Base-by-base conservation (phyloP, 2,888 invertebrate genomes). In the Hypsopygia costalis region DNA sequence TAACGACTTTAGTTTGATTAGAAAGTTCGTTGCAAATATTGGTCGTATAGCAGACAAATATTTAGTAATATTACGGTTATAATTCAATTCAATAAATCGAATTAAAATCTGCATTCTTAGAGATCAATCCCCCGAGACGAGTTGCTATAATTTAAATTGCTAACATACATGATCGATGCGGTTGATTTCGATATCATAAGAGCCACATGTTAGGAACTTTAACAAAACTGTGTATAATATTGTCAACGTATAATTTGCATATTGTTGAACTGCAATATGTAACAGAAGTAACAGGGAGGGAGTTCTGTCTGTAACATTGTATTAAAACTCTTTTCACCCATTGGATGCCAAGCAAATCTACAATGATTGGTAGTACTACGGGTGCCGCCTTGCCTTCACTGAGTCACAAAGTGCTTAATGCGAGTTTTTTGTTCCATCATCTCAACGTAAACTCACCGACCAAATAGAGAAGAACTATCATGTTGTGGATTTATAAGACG, bases 11-110 rank as follows among this genome's bases (percentile, higher is more conserved):
- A 16, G 9, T 33, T 12, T 25, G 11, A 34, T 22, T 25, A 33
- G 10, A 44, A 20, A 38, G 36, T 62, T 65, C 64, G 62, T 68
- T 64, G 61, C 59, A 41, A 48, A 31, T 30, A 21, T 61, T 64
- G 62, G 62, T 62, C 55, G 46, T 46, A 47, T 47, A 42, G 36
- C 11, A 4, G 37, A 40, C n/a, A n/a, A n/a, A 12, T 16, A 12
- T 16, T n/a, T 11, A 6, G 8, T 11, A n/a, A n/a, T 33, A 11
- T 27, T 12, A 16, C 11, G 10, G 16, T 21, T 11, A 30, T 29
- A 9, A 6, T 8, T 36, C 6, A 21, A 11, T 21, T 30, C 11
- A 25, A 25, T 25, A 44, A 22, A 27, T 30, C 45, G 45, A 43
- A 31, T 38, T 37, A 44, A 49, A 44, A 32, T 43, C 43, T 25